Evolutionary conservation across 2,888 invertebrate species (phyloP).

Genomic region (Syrista parreyssii): DNA sequence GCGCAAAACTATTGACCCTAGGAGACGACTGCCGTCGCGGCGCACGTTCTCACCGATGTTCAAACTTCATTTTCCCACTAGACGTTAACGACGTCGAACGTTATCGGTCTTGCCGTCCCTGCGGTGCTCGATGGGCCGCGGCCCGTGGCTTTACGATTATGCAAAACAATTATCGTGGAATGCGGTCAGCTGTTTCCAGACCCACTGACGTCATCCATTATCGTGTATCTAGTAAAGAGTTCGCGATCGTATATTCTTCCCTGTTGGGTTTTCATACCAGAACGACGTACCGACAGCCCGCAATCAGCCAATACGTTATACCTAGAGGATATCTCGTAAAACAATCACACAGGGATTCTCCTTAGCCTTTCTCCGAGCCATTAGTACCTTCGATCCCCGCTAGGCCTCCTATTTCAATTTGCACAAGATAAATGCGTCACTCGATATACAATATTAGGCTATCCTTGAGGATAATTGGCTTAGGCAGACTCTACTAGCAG

Average conservation of each 20-base stretch:
- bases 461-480: too few relatives aligned
- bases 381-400: too few relatives aligned
- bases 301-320: too few relatives aligned
- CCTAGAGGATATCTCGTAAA: too few relatives aligned
- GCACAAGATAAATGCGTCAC: too few relatives aligned
- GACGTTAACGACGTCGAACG: background rate
- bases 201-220: conserved; percentile 51
- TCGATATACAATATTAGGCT: too few relatives aligned
- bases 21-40: conserved; percentile 5
- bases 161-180: conserved; percentile 64
- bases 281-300: too few relatives aligned
- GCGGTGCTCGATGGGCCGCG: background rate
- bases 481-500: too few relatives aligned
- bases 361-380: too few relatives aligned
- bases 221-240: conserved; percentile 28
- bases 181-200: conserved; percentile 64
- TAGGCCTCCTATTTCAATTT: too few relatives aligned
- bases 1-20: conserved; percentile 51
- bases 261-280: background rate
- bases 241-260: conserved; percentile 30
- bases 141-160: conserved; percentile 47
- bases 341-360: too few relatives aligned
- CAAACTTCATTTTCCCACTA: background rate
- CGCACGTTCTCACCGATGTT: conserved; percentile 1
- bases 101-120: too few relatives aligned